Evolutionary conservation across 2,888 invertebrate species (phyloP), one percentile per base, ranked within the genome.

Genomic region (Phasia obesa): DNA sequence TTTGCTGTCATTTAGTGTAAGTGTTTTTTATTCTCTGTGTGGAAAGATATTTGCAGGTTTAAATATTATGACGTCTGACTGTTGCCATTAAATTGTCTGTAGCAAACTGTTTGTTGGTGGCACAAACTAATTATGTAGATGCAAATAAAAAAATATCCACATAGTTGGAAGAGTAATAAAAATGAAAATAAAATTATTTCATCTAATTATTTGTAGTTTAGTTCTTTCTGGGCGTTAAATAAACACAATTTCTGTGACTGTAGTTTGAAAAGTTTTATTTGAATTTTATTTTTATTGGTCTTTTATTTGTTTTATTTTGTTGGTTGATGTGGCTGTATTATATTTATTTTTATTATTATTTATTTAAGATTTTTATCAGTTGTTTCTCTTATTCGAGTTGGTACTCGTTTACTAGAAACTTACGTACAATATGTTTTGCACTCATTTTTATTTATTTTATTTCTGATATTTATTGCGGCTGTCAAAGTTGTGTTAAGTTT

Each of bases 261-360:
- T 67, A 13, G 38, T 35, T 13, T n/a, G n/a, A n/a, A n/a, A 23
- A 49, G 49, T 53, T 47, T 42, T 4, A 47, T 7, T 4, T 11
- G 1, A 17, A 4, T 71, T 83, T 49, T 60, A 82, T 60, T 88
- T 87, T 86, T 85, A 85, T 69, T 86, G 31, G 70, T 17, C 60
- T 79, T 74, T 84, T 57, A 60, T 76, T 75, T 69, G 65, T 62
- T 60, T 70, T 70, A 23, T 47, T 44, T 17, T 65, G 21, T 27
- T 55, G 11, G 38, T 71, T 74, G 51, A 49, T 67, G 81, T 81
- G 1, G 2, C 9, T 85, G 80, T 64, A 25, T 38, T 35, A 53
- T 35, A 67, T 76, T 74, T 74, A 60, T 53, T 76, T 71, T 74
- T 69, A 53, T 71, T 57, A 19, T 57, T 81, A 67, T 82, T 82